These are phyloP conservation scores for Sebastes iracundus DNA, from an alignment of 2,797 vertebrate genomes.

Conservation along the genomic window DNA sequence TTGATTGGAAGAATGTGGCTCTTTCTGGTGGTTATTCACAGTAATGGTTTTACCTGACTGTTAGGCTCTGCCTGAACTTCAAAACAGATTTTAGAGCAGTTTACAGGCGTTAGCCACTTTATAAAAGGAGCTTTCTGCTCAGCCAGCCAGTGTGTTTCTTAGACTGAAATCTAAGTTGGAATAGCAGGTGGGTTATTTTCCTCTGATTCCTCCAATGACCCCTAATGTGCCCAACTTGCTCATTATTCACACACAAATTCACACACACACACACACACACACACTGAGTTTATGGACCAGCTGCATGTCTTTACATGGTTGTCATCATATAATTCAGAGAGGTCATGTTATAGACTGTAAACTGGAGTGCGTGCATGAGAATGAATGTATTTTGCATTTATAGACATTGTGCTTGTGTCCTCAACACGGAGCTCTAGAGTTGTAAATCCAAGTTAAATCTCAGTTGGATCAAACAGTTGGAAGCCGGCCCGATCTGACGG, in stretches of 20 bases:
- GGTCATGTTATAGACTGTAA: slow-evolving; percentile 21
- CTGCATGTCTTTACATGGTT: slow-evolving; percentile 45
- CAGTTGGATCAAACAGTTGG: not conserved
- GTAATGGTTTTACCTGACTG: slow-evolving; percentile 63
- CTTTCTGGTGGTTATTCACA: slow-evolving; percentile 18
- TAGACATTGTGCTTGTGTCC: not conserved
- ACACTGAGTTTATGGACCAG: slow-evolving; percentile 31
- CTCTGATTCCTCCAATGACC: slow-evolving; percentile 13
- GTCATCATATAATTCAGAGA: slow-evolving; percentile 32
- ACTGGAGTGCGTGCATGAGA: not conserved
- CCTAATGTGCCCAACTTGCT: not conserved
- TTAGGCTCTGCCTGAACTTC: slow-evolving; percentile 8
- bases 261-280: not conserved
- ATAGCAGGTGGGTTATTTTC: slow-evolving; percentile 38
- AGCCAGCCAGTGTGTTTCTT: slow-evolving; percentile 17
- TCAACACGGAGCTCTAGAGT: not conserved
- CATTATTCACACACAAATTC: not conserved
- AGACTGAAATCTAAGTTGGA: slow-evolving; percentile 31
- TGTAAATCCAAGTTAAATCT: not conserved
- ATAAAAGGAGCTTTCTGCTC: slow-evolving; percentile 36
- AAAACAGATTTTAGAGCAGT: slow-evolving; percentile 34
- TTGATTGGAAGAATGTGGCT: slow-evolving; percentile 32
- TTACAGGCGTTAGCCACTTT: slow-evolving; percentile 21
- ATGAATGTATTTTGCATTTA: slow-evolving; percentile 3
- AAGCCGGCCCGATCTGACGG: too few relatives aligned